Conservation (phyloP, 2,113 vertebrate genomes). For the Myotis brandtii region DNA sequence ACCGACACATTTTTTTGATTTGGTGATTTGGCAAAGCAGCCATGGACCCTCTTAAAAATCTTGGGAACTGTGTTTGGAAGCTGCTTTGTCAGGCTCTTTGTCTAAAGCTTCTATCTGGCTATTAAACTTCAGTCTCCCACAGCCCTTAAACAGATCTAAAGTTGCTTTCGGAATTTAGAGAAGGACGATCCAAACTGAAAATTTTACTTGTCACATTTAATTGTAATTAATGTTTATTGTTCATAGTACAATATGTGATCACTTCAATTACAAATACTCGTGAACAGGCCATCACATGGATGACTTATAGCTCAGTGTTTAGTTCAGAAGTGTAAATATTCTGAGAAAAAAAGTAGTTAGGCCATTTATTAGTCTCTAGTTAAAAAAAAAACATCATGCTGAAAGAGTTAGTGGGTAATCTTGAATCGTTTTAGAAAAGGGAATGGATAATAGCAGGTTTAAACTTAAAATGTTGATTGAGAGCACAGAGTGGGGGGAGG, state of each 20-base stretch:
- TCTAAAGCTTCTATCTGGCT: background rate
- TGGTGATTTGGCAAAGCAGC: constrained; percentile 34
- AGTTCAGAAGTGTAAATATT: background rate
- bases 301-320: constrained; percentile 5
- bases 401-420: constrained; percentile 10
- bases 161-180: constrained; percentile 14
- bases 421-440: background rate
- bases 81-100: background rate
- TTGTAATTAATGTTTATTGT: constrained; percentile 21
- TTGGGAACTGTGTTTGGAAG: background rate
- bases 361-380: background rate
- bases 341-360: background rate
- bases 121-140: background rate
- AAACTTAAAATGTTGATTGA: background rate
- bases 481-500: background rate
- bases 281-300: background rate
- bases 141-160: background rate
- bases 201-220: constrained; percentile 15
- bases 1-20: background rate
- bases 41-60: background rate
- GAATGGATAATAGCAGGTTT: background rate
- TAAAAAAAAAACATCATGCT: background rate
- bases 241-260: background rate
- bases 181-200: constrained; percentile 18
- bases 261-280: constrained; percentile 43